phyloP scores from a whole-genome alignment of 2,113 vertebrate genomes.

The Cryptotis parvus region DNA sequence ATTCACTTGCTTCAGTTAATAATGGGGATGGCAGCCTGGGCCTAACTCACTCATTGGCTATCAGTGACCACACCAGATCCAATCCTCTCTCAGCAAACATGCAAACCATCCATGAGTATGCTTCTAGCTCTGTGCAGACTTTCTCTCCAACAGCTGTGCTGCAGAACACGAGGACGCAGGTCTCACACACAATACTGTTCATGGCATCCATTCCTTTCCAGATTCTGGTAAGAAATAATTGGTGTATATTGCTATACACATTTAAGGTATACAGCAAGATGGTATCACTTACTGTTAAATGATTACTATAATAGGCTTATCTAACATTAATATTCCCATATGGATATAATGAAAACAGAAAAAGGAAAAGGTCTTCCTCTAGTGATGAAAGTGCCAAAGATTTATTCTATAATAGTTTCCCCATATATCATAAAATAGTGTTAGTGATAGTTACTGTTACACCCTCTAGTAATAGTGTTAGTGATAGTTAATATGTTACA shows the following conservation, averaged over 20 bases:
- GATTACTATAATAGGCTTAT: not conserved
- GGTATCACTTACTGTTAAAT: not conserved
- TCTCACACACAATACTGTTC: not conserved
- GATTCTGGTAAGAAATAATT: not conserved
- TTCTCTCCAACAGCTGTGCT: not conserved
- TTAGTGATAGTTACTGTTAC: not conserved
- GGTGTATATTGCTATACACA: not conserved
- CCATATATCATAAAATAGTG: not conserved
- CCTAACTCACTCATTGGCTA: not conserved
- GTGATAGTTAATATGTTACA: not conserved
- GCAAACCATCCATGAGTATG: not conserved
- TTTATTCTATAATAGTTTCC: not conserved
- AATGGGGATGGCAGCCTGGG: not conserved
- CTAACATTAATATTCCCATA: not conserved
- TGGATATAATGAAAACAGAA: not conserved
- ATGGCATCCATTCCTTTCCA: not conserved
- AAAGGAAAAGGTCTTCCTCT: not conserved
- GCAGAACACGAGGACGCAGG: not conserved
- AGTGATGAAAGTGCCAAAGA: not conserved
- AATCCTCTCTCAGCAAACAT: not conserved
- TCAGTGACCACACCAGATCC: not conserved
- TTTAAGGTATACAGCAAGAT: not conserved
- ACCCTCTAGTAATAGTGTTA: not conserved
- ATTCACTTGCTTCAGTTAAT: slow-evolving; percentile 21
- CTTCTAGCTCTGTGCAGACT: not conserved